These are phyloP conservation scores for Protonemura montana DNA, from an alignment of 2,888 invertebrate species.

Conservation along the genomic window DNA sequence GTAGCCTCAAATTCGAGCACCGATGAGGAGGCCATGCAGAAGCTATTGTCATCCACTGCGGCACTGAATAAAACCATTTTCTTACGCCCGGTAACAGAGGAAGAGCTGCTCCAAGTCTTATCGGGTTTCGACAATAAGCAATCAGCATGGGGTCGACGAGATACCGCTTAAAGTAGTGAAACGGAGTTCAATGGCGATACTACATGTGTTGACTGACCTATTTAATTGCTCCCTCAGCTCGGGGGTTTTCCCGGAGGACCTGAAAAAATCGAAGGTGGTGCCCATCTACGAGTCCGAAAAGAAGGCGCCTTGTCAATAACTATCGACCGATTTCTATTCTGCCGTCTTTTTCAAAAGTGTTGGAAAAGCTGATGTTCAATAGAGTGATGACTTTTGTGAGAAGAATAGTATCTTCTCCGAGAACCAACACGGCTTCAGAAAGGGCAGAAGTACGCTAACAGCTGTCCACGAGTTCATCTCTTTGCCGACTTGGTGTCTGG, in stretches of 20 bases:
- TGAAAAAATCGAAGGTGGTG: conserved; percentile 43
- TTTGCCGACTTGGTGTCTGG: too few species aligned
- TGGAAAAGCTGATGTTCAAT: conserved; percentile 41
- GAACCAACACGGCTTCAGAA: conserved; percentile 43
- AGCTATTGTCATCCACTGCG: neutral
- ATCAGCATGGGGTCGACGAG: conserved; percentile 38
- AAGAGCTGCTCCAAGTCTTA: conserved; percentile 32
- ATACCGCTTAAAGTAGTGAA: conserved; percentile 36
- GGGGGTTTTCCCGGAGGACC: conserved; percentile 40
- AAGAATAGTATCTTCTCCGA: conserved; percentile 31
- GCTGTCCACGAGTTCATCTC: conserved; percentile 28
- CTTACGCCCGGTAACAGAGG: conserved; percentile 18
- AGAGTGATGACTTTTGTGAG: conserved; percentile 28
- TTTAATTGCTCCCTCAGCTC: conserved; percentile 39
- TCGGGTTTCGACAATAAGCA: conserved; percentile 13
- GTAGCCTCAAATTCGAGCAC: neutral
- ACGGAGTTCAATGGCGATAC: conserved; percentile 17
- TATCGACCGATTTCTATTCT: conserved; percentile 46
- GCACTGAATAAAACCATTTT: conserved; percentile 13
- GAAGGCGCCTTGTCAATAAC: conserved; percentile 33
- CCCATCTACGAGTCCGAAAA: conserved; percentile 42
- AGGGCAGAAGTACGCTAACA: conserved; percentile 33
- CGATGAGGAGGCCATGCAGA: neutral
- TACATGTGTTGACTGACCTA: conserved; percentile 35
- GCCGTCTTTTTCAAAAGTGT: conserved; percentile 40